Conservation (phyloP, 2,797 vertebrate genomes). For the Apodemus agrarius region DNA sequence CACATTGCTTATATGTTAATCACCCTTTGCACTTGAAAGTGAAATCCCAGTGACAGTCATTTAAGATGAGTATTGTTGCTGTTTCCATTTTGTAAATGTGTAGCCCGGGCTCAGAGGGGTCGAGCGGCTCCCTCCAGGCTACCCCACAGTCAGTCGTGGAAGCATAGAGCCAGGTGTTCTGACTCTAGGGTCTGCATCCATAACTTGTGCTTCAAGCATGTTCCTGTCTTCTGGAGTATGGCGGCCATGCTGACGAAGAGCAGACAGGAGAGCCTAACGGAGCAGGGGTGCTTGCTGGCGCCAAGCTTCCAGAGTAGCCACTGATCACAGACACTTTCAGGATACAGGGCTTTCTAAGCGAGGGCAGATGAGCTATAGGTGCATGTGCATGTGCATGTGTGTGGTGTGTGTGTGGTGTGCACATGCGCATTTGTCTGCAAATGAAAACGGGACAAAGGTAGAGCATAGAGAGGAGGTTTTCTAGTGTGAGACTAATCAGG, state of each 20-base stretch:
- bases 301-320: neutral
- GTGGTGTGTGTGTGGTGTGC: too few species aligned
- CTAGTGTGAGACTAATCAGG: neutral
- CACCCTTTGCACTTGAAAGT: accelerated
- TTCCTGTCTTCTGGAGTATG: accelerated
- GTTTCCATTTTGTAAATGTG: accelerated
- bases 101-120: neutral
- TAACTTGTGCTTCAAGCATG: accelerated
- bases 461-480: neutral
- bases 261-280: neutral
- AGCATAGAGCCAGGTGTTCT: accelerated
- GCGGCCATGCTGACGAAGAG: accelerated
- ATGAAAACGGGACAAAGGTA: neutral
- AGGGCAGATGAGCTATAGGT: neutral
- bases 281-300: accelerated
- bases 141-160: accelerated
- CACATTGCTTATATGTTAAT: neutral
- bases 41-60: neutral
- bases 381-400: too few species aligned
- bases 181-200: too few species aligned
- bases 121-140: neutral
- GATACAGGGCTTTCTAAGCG: neutral
- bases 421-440: neutral
- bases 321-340: neutral
- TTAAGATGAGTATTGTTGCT: neutral